A percentile compares a stretch with the other conserved stretches of the same genome.
Evolutionary conservation across 2,797 vertebrate genomes (phyloP).

Genomic region (Myoxocephalus aenaeus): DNA sequence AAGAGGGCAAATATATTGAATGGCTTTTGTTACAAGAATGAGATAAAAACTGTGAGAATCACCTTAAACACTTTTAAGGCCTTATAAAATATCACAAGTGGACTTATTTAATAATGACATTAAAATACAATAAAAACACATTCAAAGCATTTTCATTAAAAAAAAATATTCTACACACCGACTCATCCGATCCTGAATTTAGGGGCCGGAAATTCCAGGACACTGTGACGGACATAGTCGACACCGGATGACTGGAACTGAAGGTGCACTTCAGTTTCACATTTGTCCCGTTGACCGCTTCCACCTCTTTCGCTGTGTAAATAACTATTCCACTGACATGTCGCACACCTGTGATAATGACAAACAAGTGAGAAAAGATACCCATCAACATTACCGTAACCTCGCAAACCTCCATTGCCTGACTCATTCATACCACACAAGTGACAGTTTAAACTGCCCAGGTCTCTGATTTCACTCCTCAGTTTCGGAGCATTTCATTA

Average conservation of each 20-base stretch:
- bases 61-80: neutral
- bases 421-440: neutral
- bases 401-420: neutral
- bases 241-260: constrained; percentile 73
- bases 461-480: neutral
- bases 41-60: neutral
- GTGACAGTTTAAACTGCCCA: neutral
- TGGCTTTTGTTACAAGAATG: neutral
- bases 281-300: constrained; percentile 89
- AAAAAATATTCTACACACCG: constrained; percentile 80
- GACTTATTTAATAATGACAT: neutral
- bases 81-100: neutral
- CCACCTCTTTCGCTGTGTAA: constrained; percentile 80
- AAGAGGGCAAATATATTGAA: neutral
- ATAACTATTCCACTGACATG: constrained; percentile 83
- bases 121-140: neutral
- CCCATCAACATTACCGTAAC: neutral
- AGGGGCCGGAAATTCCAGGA: constrained; percentile 90
- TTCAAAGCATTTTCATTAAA: neutral
- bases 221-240: constrained; percentile 69
- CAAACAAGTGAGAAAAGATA: constrained; percentile 1
- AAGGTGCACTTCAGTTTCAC: constrained; percentile 92
- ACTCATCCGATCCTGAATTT: constrained; percentile 74
- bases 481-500: neutral
- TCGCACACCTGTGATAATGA: constrained; percentile 76